Base-by-base conservation (phyloP, 2,888 invertebrate genomes). In the Poecilobothrus nobilitatus region DNA sequence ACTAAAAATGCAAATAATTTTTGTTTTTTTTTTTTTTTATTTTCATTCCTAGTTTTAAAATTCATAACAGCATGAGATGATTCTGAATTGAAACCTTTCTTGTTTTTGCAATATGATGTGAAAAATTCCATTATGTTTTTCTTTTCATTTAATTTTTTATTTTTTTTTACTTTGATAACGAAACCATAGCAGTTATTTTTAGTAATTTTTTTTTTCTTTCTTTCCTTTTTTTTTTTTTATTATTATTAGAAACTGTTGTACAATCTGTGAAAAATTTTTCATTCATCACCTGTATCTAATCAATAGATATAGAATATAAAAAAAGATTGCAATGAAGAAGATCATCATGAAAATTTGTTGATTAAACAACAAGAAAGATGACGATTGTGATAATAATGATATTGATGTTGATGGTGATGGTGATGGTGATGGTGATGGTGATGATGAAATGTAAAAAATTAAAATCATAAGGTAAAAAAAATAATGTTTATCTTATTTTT, bases 31-130 rank as follows among this genome's bases (percentile, higher is more conserved):
- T n/a, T n/a, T n/a, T n/a, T n/a, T n/a, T n/a, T n/a, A 27, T 27
- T 27, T 27, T 27, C 2, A 27, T 27, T 4, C 2, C 27, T 27
- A 27, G 27, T 27, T 27, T 15, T 12, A 53, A 53, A 53, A 53
- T 53, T 53, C 53, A 53, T 53, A 8, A 53, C 53, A 53, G 53
- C 53, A 53, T 53, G 53, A 53, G n/a, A 53, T 53, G n/a, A 53
- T 53, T 53, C 15, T 53, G 5, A 53, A 12, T 15, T 53, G 53
- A 53, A 53, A 53, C 18, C 53, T 53, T 53, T 53, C 6, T 18
- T 53, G 18, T 18, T 41, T 15, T 41, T 41, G 41, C 41, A 12
- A 41, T 15, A 41, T 12, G 41, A 41, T 41, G 41, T 41, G 41
- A 41, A 41, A 41, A 41, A 41, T 41, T 41, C 41, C 41, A 41